Conservation (phyloP, 2,888 invertebrate species). For the Athalia cordata region DNA sequence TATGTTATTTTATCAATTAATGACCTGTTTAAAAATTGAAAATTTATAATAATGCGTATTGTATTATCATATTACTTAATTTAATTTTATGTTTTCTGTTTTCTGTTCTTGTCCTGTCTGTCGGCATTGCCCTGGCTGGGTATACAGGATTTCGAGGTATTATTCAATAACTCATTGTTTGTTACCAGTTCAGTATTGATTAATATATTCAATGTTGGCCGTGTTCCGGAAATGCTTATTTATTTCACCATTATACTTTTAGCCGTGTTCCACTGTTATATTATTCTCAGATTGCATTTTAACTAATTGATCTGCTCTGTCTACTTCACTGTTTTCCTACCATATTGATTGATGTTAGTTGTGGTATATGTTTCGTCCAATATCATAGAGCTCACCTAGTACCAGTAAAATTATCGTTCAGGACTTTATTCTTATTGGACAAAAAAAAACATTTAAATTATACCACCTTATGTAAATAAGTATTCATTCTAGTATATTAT, state of each 20-base stretch:
- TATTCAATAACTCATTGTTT: slow-evolving; percentile 70
- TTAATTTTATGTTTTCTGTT: slow-evolving; percentile 77
- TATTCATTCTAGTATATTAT: slow-evolving; percentile 4
- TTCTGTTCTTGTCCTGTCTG: slow-evolving; percentile 83
- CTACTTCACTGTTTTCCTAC: slow-evolving; percentile 67
- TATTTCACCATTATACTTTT: slow-evolving; percentile 57
- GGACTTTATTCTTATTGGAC: background rate
- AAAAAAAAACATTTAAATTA: slow-evolving; percentile 8
- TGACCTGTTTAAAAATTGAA: slow-evolving; percentile 32
- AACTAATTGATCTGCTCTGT: slow-evolving; percentile 68
- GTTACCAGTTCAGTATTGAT: slow-evolving; percentile 66
- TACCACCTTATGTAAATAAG: slow-evolving; percentile 7
- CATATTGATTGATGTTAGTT: slow-evolving; percentile 69
- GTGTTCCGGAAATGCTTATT: slow-evolving; percentile 70
- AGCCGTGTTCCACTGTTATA: slow-evolving; percentile 50
- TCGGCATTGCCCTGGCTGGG: slow-evolving; percentile 79
- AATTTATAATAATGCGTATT: slow-evolving; percentile 42
- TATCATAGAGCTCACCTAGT: slow-evolving; percentile 44
- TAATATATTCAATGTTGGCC: slow-evolving; percentile 68
- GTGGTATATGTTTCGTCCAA: slow-evolving; percentile 58
- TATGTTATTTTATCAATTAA: slow-evolving; percentile 26
- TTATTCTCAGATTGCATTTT: slow-evolving; percentile 64
- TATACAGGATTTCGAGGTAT: slow-evolving; percentile 92
- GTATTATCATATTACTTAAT: slow-evolving; percentile 55
- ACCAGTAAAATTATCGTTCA: slow-evolving; percentile 36